Conservation (phyloP, 2,888 invertebrate species). For the Rotaria socialis region DNA sequence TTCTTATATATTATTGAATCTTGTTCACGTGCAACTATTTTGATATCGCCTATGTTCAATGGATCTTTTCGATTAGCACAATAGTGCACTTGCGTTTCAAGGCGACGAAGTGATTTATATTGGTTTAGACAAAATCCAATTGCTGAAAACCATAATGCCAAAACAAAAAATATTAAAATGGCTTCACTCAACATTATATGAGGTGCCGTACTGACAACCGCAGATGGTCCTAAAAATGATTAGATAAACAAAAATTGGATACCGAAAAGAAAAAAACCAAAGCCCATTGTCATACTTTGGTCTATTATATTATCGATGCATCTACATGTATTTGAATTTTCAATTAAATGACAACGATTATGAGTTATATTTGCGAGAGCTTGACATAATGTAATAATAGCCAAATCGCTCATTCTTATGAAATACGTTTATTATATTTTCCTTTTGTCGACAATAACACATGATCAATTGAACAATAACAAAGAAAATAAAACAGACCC, state of each 20-base stretch:
- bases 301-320: background rate
- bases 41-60: conserved; percentile 17
- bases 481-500: background rate
- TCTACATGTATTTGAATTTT: background rate
- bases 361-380: background rate
- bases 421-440: background rate
- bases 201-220: background rate
- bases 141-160: conserved; percentile 19
- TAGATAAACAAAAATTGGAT: background rate
- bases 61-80: conserved; percentile 30
- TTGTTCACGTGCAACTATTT: conserved; percentile 33
- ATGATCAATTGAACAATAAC: background rate
- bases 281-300: background rate
- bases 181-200: conserved; percentile 18
- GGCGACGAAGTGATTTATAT: conserved; percentile 30
- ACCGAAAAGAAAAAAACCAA: background rate
- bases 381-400: background rate
- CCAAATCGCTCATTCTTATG: background rate
- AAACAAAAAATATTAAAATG: conserved; percentile 4
- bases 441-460: background rate
- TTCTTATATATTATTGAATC: conserved; percentile 30
- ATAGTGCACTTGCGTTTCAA: conserved; percentile 36
- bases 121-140: conserved; percentile 30
- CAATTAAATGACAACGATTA: background rate
- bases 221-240: background rate